Base-by-base conservation (phyloP, 1,140 invertebrate genomes). In the Rhizoglyphus robini region DNA sequence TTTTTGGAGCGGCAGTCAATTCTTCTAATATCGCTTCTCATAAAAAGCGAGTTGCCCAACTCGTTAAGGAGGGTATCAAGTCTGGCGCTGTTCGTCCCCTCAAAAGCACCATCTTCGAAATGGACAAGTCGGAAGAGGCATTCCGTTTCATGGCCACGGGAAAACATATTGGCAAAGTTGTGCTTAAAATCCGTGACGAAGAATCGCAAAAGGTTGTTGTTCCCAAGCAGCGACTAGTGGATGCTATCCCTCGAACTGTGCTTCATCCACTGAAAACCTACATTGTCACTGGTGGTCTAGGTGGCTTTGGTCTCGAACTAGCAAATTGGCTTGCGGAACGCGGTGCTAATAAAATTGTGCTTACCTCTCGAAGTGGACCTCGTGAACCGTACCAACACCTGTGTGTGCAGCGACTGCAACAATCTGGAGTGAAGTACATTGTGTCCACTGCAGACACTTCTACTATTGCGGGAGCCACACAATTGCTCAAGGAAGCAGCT, bases 101-200 rank as follows among this genome's bases (percentile, higher is more conserved):
- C 5, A 85, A 86, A 1, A 78, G 81, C 5, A 89, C 86, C 1
- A 84, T 91, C 0, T 97, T 90, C 73, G 78, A 81, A 20, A 85
- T 87, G 70, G 81, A 85, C 67, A 85, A 94, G 76, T 81, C 90
- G n/a, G 92, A 96, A 76, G 86, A 90, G 74, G 92, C 90, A 1
- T 96, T 96, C 80, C 80, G 84, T 68, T 97, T 83, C 74, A 96
- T 98, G 90, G 93, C 91, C 20, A 85, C 88, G 0, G 93, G 93
- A 47, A 94, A 92, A 78, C 93, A 97, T 75, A 93, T 96, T 67
- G 94, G 94, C 70, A 97, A 97, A 81, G 92, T 98, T 15, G 48
- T 82, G 2, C 72, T 82, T 29, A 75, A 82, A 73, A 70, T 76
- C 18, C 58, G 70, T 48, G 73, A 75, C 11, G 74, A 75, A 69